Evolutionary conservation across 1,140 invertebrate genomes (phyloP), one percentile per base, ranked within the genome.

Genomic region (Cryptotermes secundus): DNA sequence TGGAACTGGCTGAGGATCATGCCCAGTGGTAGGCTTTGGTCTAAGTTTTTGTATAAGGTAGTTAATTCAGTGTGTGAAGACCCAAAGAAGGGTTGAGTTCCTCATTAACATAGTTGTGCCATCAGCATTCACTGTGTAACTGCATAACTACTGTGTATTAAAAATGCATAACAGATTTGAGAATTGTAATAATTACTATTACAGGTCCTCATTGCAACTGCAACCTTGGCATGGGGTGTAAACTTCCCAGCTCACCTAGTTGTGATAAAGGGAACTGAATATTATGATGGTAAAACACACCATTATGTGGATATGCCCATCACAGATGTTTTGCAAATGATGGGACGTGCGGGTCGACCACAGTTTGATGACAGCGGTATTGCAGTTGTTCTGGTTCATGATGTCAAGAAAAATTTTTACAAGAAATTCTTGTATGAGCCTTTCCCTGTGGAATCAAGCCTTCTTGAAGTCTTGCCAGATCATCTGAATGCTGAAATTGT

Each of bases 281-380:
- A 98, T 90, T 99, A 95, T 89, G 99, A 99, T 90, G 98, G 98
- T 16, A 99, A 99, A 89, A 94, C 94, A 9, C 96, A 97, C 88
- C 94, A 98, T 87, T 99, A 99, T 90, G 97, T 99, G 4, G 99
- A 99, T 87, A 99, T 99, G 95, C 99, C 99, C 1, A 99, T 99
- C 81, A 99, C 99, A 1, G 98, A 99, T 92, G 95, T 99, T 1
- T 91, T 99, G 36, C 99, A 99, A 91, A 99, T 99, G 99, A 99
- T 99, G 95, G 99, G 99, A 7, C 92, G 99, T 85, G 99, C 99
- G 85, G 99, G 99, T 12, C 92, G 99, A 85, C 99, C 99, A 4
- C 95, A 98, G 91, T 99, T 96, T 89, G 99, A 99, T 90, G 95
- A 96, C 87, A 95, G 96, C 85, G 99, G 98, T 4, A 96, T 99